A percentile compares a stretch with the other conserved stretches of the same genome.
These are phyloP conservation scores for Endomychus coccineus DNA, from an alignment of 2,888 invertebrate genomes.

Conservation along the genomic window DNA sequence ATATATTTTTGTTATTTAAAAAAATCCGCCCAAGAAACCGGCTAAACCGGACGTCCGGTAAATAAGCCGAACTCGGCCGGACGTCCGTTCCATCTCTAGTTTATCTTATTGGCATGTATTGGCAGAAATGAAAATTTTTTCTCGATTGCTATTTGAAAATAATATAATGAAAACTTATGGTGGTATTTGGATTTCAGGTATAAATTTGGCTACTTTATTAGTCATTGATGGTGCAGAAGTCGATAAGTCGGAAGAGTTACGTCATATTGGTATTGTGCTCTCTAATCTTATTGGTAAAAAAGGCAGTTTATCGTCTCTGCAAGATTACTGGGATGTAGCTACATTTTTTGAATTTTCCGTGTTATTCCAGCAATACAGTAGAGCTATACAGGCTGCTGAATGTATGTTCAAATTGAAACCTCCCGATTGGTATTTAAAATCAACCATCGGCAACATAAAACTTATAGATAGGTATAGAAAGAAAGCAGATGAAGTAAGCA, in stretches of 20 bases:
- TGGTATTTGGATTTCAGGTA: conserved; percentile 46
- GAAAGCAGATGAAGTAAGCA: conserved; percentile 64
- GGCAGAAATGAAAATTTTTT: too few species aligned
- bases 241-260: conserved; percentile 81
- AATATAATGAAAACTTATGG: too few species aligned
- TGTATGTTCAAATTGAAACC: conserved; percentile 89
- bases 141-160: too few species aligned
- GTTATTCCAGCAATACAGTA: conserved; percentile 91
- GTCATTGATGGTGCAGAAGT: conserved; percentile 96
- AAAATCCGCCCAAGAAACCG: too few species aligned
- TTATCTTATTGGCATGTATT: too few species aligned
- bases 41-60: too few species aligned
- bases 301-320: conserved; percentile 84
- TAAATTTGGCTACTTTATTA: conserved; percentile 93
- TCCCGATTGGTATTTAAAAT: conserved; percentile 88
- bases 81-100: too few species aligned
- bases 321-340: conserved; percentile 99
- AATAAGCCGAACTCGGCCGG: too few species aligned
- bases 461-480: conserved; percentile 87
- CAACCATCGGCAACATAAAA: conserved; percentile 75
- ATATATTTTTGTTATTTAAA: too few species aligned
- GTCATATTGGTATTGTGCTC: conserved; percentile 88
- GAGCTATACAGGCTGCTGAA: conserved; percentile 94
- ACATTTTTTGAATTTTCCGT: conserved; percentile 98
- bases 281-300: conserved; percentile 98